Conservation (phyloP, 2,797 vertebrate genomes). For the Euphonia xanthogaster region DNA sequence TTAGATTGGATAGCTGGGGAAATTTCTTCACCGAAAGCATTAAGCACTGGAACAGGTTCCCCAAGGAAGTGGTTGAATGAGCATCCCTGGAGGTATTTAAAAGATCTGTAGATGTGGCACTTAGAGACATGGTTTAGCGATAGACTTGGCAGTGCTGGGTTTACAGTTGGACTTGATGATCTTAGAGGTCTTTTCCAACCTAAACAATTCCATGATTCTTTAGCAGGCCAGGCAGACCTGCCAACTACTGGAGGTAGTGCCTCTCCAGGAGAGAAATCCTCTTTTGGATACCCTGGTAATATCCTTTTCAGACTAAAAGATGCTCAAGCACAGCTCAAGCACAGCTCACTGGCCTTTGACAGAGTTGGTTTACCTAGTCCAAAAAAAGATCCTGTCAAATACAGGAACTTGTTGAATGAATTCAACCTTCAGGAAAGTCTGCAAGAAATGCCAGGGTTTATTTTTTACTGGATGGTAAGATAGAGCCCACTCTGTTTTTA, state of each 20-base stretch:
- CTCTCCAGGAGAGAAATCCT: not conserved
- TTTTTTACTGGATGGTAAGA: not conserved
- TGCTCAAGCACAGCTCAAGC: not conserved
- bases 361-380: not conserved
- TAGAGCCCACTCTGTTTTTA: not conserved
- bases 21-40: not conserved
- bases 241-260: fast-evolving
- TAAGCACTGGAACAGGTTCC: not conserved
- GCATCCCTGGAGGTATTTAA: not conserved
- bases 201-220: not conserved
- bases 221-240: not conserved
- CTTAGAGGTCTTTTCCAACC: not conserved
- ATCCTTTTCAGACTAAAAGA: not conserved
- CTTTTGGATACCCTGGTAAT: not conserved
- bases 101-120: not conserved
- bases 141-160: not conserved
- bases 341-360: not conserved
- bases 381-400: not conserved
- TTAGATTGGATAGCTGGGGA: not conserved
- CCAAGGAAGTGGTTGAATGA: not conserved
- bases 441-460: not conserved
- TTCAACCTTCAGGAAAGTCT: not conserved
- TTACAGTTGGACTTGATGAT: not conserved
- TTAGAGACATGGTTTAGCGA: not conserved
- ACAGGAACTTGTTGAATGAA: not conserved